Conservation (phyloP, 2,113 vertebrate species). For the Rallus limicola region DNA sequence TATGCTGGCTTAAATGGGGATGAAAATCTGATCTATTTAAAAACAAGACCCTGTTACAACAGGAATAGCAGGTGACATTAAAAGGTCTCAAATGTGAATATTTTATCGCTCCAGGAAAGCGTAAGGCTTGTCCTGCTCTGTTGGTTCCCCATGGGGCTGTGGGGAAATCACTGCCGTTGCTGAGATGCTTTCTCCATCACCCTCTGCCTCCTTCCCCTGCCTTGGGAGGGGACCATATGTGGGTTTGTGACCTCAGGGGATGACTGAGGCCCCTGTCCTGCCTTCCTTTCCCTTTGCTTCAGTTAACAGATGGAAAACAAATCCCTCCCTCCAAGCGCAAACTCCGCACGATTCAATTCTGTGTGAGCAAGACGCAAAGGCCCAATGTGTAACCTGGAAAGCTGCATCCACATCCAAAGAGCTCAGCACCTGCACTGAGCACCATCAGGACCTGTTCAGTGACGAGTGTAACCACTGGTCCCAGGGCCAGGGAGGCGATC, state of each 20-base stretch:
- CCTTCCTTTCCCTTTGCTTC: background rate
- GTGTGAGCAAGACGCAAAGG: fast-evolving
- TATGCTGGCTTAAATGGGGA: background rate
- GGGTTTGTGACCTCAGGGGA: background rate
- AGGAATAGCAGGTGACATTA: background rate
- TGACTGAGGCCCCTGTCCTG: background rate
- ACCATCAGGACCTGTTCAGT: background rate
- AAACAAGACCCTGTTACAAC: background rate
- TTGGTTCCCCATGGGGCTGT: background rate
- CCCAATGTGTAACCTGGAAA: fast-evolving
- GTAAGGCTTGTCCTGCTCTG: background rate
- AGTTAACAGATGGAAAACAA: background rate
- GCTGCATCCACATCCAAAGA: background rate
- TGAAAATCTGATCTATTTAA: slow-evolving; percentile 14
- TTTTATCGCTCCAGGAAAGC: background rate
- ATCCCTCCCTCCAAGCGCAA: background rate
- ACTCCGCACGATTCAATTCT: background rate
- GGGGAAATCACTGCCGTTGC: background rate
- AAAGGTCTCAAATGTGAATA: background rate
- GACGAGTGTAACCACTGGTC: fast-evolving
- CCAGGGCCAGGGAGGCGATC: background rate
- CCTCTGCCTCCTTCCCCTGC: background rate
- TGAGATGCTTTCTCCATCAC: background rate
- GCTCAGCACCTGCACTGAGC: background rate
- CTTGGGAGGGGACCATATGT: fast-evolving